These are phyloP conservation scores for Nymphalis urticae DNA, from an alignment of 2,888 invertebrate species.

Conservation along the genomic window DNA sequence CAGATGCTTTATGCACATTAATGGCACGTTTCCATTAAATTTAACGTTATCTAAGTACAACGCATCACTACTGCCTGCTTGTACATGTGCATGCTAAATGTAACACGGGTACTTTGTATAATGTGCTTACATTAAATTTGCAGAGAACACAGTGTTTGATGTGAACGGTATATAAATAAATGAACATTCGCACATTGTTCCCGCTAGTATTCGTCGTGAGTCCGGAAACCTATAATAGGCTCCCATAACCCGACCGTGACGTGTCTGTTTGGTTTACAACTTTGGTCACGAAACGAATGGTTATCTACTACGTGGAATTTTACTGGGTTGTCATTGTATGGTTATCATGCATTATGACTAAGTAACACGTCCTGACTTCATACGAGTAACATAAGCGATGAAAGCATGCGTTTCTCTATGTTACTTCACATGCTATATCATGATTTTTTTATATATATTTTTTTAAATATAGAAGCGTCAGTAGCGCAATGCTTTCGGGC, in stretches of 20 bases:
- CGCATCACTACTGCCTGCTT: not conserved
- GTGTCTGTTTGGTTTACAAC: not conserved
- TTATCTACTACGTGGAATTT: not conserved
- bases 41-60: not conserved
- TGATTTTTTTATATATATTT: too few relatives aligned
- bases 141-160: conserved; percentile 6
- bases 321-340: not conserved
- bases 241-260: not conserved
- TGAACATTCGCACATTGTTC: conserved; percentile 4
- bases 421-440: too few relatives aligned
- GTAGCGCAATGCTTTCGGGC: too few relatives aligned
- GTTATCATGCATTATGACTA: not conserved
- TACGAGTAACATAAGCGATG: too few relatives aligned
- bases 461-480: too few relatives aligned
- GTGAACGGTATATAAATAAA: not conserved
- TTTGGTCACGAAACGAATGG: not conserved
- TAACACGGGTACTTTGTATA: conserved; percentile 5
- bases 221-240: conserved; percentile 2
- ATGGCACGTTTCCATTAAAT: too few relatives aligned
- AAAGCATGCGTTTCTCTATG: too few relatives aligned
- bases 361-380: not conserved
- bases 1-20: too few relatives aligned
- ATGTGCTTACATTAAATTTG: conserved; percentile 8
- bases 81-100: conserved; percentile 5
- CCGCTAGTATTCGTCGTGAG: not conserved